phyloP scores from a whole-genome alignment of 2,888 invertebrate species.

The Schizotus pectinicornis region DNA sequence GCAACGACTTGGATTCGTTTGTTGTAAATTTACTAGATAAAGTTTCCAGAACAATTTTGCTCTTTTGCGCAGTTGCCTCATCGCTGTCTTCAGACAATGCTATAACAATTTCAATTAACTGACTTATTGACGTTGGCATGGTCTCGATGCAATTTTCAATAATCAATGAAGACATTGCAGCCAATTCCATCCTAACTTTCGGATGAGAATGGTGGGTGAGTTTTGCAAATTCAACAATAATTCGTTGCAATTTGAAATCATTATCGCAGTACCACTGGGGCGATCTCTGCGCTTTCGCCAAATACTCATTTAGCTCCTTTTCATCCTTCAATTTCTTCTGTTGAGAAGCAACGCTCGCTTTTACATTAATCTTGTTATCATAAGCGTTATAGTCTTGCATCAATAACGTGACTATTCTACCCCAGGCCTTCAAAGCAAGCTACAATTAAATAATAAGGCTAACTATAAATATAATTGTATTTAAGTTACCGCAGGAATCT shows the following conservation, averaged over 20 bases:
- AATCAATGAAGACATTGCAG: constrained; percentile 64
- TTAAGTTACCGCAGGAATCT: constrained; percentile 63
- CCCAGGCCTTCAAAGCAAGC: constrained; percentile 59
- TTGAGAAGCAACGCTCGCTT: constrained; percentile 3
- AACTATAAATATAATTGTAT: not conserved
- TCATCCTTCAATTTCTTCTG: constrained; percentile 42
- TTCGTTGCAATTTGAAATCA: constrained; percentile 63
- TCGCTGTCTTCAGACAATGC: constrained; percentile 71
- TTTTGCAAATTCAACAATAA: constrained; percentile 61
- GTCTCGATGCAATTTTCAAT: constrained; percentile 69
- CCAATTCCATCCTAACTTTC: constrained; percentile 68
- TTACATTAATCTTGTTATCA: constrained; percentile 29
- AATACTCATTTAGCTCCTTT: constrained; percentile 52
- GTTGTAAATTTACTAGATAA: constrained; percentile 58
- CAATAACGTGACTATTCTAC: constrained; percentile 57
- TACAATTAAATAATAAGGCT: constrained; percentile 38
- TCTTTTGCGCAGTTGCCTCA: constrained; percentile 59
- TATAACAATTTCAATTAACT: constrained; percentile 71
- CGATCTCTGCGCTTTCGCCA: constrained; percentile 57
- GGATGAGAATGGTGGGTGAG: constrained; percentile 67
- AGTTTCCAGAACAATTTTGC: constrained; percentile 52
- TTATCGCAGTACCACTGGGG: constrained; percentile 66
- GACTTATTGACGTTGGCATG: constrained; percentile 66
- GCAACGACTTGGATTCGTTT: constrained; percentile 54
- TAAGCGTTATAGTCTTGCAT: constrained; percentile 56